Evolutionary conservation across 2,113 vertebrate species (phyloP).

Genomic region (Oncorhynchus nerka): DNA sequence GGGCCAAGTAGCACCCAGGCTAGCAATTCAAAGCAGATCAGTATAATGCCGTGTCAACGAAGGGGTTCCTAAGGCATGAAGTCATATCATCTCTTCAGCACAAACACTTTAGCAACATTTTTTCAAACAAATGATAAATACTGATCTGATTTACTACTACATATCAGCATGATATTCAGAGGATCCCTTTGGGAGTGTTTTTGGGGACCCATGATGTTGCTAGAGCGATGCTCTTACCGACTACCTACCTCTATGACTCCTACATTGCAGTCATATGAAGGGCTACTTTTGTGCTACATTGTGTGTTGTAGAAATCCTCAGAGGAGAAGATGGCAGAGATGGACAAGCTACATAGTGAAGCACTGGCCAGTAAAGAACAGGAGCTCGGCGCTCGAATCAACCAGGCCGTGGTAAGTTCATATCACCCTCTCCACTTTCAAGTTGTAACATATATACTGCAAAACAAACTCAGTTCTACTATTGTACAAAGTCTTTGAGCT

Average conservation of each 20-base stretch:
- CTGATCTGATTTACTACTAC: too few relatives aligned
- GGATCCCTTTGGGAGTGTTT: too few relatives aligned
- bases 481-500: neutral
- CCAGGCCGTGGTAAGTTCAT: slow-evolving; percentile 75
- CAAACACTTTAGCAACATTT: too few relatives aligned
- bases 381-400: slow-evolving; percentile 78
- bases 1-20: too few relatives aligned
- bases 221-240: neutral
- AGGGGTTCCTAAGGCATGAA: too few relatives aligned
- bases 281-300: neutral
- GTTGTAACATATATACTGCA: neutral
- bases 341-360: slow-evolving; percentile 79
- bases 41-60: too few relatives aligned
- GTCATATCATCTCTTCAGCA: too few relatives aligned
- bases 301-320: slow-evolving; percentile 80
- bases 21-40: too few relatives aligned
- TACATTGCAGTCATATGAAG: neutral
- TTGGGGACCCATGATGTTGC: too few relatives aligned
- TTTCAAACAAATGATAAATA: too few relatives aligned
- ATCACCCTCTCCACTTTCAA: neutral
- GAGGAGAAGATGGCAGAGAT: slow-evolving; percentile 81
- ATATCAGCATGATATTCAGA: too few relatives aligned
- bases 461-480: neutral
- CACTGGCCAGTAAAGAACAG: slow-evolving; percentile 81
- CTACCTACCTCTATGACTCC: neutral